These are phyloP conservation scores for Sialia sialis DNA, from an alignment of 2,113 vertebrate genomes.

Conservation along the genomic window DNA sequence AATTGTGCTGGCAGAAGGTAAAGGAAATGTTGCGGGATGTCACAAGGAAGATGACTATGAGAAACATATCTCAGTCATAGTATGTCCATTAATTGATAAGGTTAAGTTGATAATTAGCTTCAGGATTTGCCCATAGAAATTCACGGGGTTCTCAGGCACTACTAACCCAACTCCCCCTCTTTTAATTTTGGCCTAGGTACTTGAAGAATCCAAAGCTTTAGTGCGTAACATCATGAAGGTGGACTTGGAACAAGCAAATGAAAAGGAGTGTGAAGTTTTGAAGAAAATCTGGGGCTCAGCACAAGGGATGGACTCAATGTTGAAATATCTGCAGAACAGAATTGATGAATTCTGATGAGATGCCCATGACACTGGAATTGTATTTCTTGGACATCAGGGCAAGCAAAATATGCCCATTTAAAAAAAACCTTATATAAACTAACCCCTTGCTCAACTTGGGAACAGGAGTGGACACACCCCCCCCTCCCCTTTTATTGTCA, in stretches of 20 bases:
- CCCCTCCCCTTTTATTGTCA: conserved; percentile 46
- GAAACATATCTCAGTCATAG: background rate
- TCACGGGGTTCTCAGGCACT: background rate
- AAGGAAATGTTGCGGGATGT: background rate
- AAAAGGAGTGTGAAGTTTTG: conserved; percentile 91
- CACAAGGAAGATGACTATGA: background rate
- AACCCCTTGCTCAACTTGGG: conserved; percentile 38
- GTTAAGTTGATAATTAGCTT: background rate
- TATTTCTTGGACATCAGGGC: conserved; percentile 46
- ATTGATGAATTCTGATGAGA: conserved; percentile 86
- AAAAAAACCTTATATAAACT: conserved; percentile 3
- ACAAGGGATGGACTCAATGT: conserved; percentile 94
- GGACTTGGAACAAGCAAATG: conserved; percentile 92
- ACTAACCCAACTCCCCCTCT: background rate
- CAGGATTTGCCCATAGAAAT: background rate
- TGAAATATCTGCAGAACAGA: conserved; percentile 91
- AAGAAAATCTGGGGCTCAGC: conserved; percentile 95
- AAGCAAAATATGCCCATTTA: conserved; percentile 6
- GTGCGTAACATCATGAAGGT: conserved; percentile 86
- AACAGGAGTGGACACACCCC: conserved; percentile 37
- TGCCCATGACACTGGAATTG: conserved; percentile 56
- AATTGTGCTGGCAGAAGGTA: background rate
- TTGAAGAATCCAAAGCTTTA: conserved; percentile 93
- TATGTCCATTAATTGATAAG: background rate
- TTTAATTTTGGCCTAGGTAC: conserved; percentile 75